Evolutionary conservation across 2,888 invertebrate species (phyloP).

Genomic region (Trypoxylon attenuatum): DNA sequence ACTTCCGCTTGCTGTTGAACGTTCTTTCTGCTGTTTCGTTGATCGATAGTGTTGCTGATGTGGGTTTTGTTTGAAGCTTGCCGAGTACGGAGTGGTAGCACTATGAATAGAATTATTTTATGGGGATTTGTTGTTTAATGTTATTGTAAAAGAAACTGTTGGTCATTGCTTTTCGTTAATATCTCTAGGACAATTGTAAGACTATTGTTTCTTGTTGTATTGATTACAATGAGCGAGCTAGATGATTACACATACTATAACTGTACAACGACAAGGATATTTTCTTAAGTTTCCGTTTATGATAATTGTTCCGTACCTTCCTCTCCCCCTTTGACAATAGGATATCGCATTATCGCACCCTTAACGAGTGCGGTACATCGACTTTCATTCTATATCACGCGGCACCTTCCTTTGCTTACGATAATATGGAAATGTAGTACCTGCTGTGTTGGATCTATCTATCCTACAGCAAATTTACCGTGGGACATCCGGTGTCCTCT

Average conservation of each 20-base stretch:
- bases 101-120: no score
- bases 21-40: slow-evolving; percentile 1
- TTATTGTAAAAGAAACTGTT: no score
- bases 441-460: slow-evolving; percentile 2
- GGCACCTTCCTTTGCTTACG: slow-evolving; percentile 5
- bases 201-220: background rate
- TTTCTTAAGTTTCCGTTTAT: slow-evolving; percentile 38
- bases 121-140: no score
- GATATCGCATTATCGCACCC: no score
- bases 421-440: slow-evolving; percentile 46
- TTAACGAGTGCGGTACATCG: slow-evolving; percentile 7
- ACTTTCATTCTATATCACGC: slow-evolving; percentile 18
- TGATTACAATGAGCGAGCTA: slow-evolving; percentile 2
- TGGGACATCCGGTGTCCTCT: no score
- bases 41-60: slow-evolving; percentile 12
- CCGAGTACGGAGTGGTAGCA: no score
- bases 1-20: slow-evolving; percentile 18
- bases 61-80: slow-evolving; percentile 6
- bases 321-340: slow-evolving; percentile 4
- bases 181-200: no score
- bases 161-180: no score
- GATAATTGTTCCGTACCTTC: no score
- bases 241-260: slow-evolving; percentile 17
- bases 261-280: slow-evolving; percentile 36
- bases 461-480: background rate